Evolutionary conservation across 2,888 invertebrate species (phyloP).

Genomic region (Rhabditophanes sp.): DNA sequence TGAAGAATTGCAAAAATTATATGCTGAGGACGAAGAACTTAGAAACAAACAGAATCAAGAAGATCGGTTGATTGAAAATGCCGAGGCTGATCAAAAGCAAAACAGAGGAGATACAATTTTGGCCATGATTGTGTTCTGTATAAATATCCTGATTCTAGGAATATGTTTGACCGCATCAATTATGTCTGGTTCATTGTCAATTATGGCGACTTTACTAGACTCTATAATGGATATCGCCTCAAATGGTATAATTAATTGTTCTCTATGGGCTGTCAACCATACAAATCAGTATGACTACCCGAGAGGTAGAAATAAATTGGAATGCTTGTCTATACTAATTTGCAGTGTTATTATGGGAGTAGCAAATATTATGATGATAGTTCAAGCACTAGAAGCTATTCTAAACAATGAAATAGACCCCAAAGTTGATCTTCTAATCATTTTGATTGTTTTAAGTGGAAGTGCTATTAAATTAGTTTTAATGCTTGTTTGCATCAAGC

Average conservation of each 20-base stretch:
- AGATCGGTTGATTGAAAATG: no score
- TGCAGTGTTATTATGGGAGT: slow-evolving; percentile 47
- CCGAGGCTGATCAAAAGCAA: no score
- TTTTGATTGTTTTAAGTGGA: slow-evolving; percentile 27
- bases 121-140: slow-evolving; percentile 20
- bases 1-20: no score
- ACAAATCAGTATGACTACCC: slow-evolving; percentile 18
- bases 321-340: slow-evolving; percentile 46
- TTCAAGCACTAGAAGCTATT: slow-evolving; percentile 43
- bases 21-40: no score
- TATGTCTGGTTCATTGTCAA: slow-evolving; percentile 48
- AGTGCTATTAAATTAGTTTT: slow-evolving; percentile 22
- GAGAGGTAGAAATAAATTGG: slow-evolving; percentile 34
- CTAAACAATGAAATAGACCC: slow-evolving; percentile 18
- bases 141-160: slow-evolving; percentile 31
- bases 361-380: slow-evolving; percentile 38
- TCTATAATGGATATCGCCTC: slow-evolving; percentile 48
- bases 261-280: no score
- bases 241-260: slow-evolving; percentile 43
- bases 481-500: slow-evolving; percentile 18
- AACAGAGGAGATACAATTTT: slow-evolving; percentile 27
- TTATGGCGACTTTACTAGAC: slow-evolving; percentile 49
- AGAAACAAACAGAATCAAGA: no score
- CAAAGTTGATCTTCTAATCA: slow-evolving; percentile 24
- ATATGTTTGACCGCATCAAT: slow-evolving; percentile 44